These are phyloP conservation scores for Caranx melampygus DNA, from an alignment of 2,113 vertebrate species.

Conservation along the genomic window DNA sequence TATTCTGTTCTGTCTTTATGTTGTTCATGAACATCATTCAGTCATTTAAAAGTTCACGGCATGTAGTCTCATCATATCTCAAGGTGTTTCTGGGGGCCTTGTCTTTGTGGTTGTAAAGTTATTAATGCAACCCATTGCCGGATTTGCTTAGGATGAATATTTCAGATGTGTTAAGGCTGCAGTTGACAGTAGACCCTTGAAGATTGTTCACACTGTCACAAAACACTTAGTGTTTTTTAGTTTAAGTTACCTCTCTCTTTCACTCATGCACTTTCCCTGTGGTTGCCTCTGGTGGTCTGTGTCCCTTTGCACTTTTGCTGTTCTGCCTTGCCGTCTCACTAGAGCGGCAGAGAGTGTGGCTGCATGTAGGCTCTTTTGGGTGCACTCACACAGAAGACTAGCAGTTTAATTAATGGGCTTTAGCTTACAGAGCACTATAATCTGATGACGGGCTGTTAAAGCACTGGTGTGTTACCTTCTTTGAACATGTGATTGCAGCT, in stretches of 20 bases:
- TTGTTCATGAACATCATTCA: background rate
- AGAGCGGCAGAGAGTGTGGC: constrained; percentile 46
- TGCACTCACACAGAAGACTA: constrained; percentile 44
- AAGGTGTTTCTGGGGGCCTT: background rate
- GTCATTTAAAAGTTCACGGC: background rate
- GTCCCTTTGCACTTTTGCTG: constrained; percentile 39
- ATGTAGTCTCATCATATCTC: background rate
- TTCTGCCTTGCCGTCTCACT: constrained; percentile 47
- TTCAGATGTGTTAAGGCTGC: background rate
- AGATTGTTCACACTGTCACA: background rate
- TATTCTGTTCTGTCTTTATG: background rate
- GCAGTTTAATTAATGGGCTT: constrained; percentile 5
- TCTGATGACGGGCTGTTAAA: background rate
- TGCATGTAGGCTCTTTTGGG: constrained; percentile 60
- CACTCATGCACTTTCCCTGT: constrained; percentile 35
- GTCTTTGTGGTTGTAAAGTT: background rate
- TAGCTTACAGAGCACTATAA: background rate
- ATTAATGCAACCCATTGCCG: background rate
- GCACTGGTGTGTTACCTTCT: background rate
- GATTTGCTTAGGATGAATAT: background rate
- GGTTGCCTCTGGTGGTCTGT: constrained; percentile 50
- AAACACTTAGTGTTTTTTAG: background rate
- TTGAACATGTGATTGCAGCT: background rate
- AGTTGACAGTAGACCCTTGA: background rate
- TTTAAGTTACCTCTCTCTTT: constrained; percentile 12